Evolutionary conservation across 1,140 invertebrate genomes (phyloP).

Genomic region (Drosophila lini): DNA sequence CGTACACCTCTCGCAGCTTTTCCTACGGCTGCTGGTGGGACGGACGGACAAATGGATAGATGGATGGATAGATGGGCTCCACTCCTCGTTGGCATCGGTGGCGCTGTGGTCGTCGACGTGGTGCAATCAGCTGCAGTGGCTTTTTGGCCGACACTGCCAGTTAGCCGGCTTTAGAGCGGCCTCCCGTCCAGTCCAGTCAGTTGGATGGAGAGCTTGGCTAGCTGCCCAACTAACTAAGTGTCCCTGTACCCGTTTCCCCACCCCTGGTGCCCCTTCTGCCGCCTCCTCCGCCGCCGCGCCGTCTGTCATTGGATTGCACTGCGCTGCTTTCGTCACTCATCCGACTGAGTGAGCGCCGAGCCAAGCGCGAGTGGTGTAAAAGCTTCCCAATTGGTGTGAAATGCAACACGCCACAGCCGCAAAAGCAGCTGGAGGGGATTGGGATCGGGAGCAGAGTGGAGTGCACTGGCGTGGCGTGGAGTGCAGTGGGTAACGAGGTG

Average conservation of each 20-base stretch:
- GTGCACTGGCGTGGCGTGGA: not conserved
- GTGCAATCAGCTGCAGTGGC: conserved; percentile 81
- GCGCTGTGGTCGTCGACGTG: conserved; percentile 68
- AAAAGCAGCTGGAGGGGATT: conserved; percentile 16
- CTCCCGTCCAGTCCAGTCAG: conserved; percentile 29
- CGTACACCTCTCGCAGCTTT: conserved; percentile 36
- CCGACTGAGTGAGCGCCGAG: conserved; percentile 74
- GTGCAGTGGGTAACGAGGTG: conserved; percentile 10
- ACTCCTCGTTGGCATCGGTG: conserved; percentile 34
- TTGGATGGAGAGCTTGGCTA: conserved; percentile 51
- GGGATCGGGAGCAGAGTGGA: not conserved
- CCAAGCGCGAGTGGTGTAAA: conserved; percentile 62
- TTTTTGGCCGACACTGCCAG: conserved; percentile 72
- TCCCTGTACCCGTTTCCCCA: conserved; percentile 37
- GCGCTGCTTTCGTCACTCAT: conserved; percentile 76
- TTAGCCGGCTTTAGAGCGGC: conserved; percentile 37
- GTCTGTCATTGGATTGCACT: conserved; percentile 45
- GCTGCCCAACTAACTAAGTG: conserved; percentile 57
- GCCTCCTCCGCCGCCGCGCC: not conserved
- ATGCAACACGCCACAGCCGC: conserved; percentile 69
- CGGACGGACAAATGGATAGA: conserved; percentile 1
- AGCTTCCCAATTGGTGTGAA: conserved; percentile 75
- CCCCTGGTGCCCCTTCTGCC: not conserved
- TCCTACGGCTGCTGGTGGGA: conserved; percentile 18
- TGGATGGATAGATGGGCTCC: conserved; percentile 18